phyloP scores from a whole-genome alignment of 2,113 vertebrate species.

The Anolis carolinensis region DNA sequence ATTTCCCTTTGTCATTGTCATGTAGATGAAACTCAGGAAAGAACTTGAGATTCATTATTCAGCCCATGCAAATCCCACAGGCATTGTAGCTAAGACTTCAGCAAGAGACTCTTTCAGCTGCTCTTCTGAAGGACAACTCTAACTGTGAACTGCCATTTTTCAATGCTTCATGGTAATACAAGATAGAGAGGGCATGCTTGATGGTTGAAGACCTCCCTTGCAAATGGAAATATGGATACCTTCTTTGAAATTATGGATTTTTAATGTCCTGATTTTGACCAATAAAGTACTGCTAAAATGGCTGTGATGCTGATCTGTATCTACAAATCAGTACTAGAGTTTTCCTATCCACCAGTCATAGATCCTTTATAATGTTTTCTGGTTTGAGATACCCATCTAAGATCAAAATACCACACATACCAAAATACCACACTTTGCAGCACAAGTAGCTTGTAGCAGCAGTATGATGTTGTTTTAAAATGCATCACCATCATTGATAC shows the following conservation, averaged over 20 bases:
- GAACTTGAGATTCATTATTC: conserved; percentile 29
- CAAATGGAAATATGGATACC: background rate
- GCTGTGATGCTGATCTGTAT: background rate
- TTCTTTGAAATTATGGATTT: background rate
- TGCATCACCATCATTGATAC: too few relatives aligned
- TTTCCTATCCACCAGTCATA: too few relatives aligned
- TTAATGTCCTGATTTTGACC: background rate
- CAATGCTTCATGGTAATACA: conserved; percentile 24
- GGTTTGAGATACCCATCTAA: too few relatives aligned
- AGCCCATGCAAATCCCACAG: conserved; percentile 21
- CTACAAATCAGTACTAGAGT: too few relatives aligned
- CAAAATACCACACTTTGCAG: too few relatives aligned
- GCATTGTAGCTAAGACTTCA: conserved; percentile 14
- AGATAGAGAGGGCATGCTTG: background rate
- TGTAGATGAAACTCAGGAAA: conserved; percentile 20
- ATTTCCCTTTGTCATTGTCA: conserved; percentile 35
- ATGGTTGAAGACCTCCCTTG: background rate
- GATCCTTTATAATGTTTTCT: too few relatives aligned
- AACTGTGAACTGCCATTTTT: background rate
- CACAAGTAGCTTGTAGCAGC: too few relatives aligned
- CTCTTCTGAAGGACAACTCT: conserved; percentile 29
- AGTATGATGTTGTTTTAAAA: too few relatives aligned
- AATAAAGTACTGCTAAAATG: conserved; percentile 9
- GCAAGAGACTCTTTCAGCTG: background rate
- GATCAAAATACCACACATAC: too few relatives aligned